Evolutionary conservation across 2,113 vertebrate genomes (phyloP).

Genomic region (Polypterus bichir): DNA sequence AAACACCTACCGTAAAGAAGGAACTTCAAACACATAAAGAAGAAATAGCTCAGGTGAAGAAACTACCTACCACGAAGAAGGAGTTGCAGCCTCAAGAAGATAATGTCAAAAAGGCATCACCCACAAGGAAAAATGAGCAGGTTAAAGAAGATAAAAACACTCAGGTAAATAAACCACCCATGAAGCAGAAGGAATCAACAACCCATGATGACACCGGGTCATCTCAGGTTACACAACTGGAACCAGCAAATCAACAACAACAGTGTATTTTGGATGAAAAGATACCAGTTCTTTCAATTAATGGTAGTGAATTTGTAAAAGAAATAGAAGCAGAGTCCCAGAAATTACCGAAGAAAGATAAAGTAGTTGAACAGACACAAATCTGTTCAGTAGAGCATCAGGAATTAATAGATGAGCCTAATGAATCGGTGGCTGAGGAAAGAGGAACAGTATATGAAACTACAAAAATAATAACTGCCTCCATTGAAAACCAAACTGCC

Average conservation of each 20-base stretch:
- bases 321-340: background rate
- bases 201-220: too few species aligned
- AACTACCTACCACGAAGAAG: background rate
- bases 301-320: background rate
- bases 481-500: background rate
- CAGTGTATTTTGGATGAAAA: too few species aligned
- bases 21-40: too few species aligned
- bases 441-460: background rate
- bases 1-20: too few species aligned
- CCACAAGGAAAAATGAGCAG: too few species aligned
- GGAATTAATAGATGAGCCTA: background rate
- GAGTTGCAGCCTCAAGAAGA: conserved; percentile 7
- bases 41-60: conserved; percentile 6
- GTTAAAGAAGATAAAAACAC: too few species aligned
- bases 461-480: background rate
- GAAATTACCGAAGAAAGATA: background rate
- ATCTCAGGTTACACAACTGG: too few species aligned
- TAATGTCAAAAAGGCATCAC: too few species aligned
- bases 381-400: background rate
- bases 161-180: too few species aligned
- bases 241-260: too few species aligned
- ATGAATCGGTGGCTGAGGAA: background rate
- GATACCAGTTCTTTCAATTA: too few species aligned
- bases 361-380: background rate
- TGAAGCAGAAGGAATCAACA: too few species aligned